Conservation (phyloP, 2,797 vertebrate species). For the Helostoma temminkii region DNA sequence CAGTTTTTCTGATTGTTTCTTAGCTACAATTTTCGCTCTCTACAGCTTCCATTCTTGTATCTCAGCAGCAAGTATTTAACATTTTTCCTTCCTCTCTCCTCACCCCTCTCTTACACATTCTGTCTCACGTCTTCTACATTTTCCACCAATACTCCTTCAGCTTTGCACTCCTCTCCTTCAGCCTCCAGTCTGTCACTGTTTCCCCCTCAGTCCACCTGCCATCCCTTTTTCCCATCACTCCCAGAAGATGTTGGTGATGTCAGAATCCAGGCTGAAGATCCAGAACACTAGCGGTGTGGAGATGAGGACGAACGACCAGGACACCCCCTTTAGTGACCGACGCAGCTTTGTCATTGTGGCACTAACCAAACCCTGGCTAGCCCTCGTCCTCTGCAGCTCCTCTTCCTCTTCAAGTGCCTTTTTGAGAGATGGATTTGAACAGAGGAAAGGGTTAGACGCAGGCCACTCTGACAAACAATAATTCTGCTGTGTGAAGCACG, state of each 20-base stretch:
- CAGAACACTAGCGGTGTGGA: slow-evolving; percentile 80
- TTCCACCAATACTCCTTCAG: slow-evolving; percentile 1
- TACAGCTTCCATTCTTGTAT: background rate
- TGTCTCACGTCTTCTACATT: background rate
- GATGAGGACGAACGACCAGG: slow-evolving; percentile 84
- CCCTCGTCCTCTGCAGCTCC: slow-evolving; percentile 49
- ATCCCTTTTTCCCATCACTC: slow-evolving; percentile 33
- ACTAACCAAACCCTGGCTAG: background rate
- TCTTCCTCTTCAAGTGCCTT: slow-evolving; percentile 77
- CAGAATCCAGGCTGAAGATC: slow-evolving; percentile 89
- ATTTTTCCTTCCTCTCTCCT: no score
- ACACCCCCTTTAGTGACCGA: slow-evolving; percentile 76
- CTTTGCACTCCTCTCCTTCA: background rate
- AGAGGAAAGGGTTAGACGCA: slow-evolving; percentile 6
- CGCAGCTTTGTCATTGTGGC: slow-evolving; percentile 38
- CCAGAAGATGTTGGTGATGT: slow-evolving; percentile 88
- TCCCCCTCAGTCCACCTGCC: slow-evolving; percentile 1
- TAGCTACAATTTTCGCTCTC: slow-evolving; percentile 1
- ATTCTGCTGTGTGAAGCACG: background rate
- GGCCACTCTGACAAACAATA: background rate
- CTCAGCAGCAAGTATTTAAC: no score
- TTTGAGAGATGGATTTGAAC: background rate
- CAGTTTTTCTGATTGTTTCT: slow-evolving; percentile 65
- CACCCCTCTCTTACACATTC: background rate
- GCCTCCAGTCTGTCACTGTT: background rate